Conservation (phyloP, 2,113 vertebrate genomes). For the Upupa epops region DNA sequence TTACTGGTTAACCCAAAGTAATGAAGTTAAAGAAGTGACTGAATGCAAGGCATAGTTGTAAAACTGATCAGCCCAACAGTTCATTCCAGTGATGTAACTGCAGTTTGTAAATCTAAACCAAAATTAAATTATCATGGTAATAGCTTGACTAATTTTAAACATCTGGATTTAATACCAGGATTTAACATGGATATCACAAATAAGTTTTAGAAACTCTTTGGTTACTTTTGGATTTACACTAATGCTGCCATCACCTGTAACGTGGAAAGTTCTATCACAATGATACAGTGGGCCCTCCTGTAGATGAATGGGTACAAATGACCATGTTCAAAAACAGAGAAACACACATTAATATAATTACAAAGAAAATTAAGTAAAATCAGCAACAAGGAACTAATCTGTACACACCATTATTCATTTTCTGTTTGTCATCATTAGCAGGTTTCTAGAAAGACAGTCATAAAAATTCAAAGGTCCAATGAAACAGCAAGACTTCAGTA, state of each 20-base stretch:
- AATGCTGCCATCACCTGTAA: neutral
- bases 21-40: neutral
- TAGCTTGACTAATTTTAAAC: neutral
- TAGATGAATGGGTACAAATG: neutral
- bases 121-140: neutral
- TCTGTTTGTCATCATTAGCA: neutral
- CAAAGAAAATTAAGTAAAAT: neutral
- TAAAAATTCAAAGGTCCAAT: neutral
- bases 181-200: neutral
- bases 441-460: neutral
- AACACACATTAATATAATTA: neutral
- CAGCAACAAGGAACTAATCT: neutral
- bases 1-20: neutral
- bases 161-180: neutral
- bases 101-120: constrained; percentile 4
- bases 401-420: neutral
- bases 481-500: neutral
- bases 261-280: neutral
- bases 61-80: neutral
- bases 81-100: neutral
- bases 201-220: neutral
- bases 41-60: neutral
- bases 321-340: no score
- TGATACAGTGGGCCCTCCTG: neutral
- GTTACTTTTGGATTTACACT: neutral